These are phyloP conservation scores for Teleopsis dalmanni DNA, from an alignment of 1,140 invertebrate species.

Conservation along the genomic window DNA sequence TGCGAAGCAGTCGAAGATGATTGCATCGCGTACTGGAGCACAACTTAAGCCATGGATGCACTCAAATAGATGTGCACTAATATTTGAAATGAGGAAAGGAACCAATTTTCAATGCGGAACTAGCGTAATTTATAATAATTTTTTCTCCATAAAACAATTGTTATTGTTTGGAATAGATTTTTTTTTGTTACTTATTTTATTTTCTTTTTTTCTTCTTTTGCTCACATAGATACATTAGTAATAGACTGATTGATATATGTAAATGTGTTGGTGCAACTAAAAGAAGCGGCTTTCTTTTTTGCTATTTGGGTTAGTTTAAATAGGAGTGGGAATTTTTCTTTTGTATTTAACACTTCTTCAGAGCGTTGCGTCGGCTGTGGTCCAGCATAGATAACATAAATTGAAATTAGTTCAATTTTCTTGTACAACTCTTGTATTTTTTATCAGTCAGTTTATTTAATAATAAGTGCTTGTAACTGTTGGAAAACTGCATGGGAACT, in stretches of 20 bases:
- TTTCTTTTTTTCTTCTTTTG: neutral
- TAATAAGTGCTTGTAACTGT: no score
- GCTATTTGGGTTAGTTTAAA: constrained; percentile 16
- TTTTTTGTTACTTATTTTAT: constrained; percentile 4
- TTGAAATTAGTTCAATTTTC: constrained; percentile 40
- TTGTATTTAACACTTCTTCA: neutral
- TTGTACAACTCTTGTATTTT: constrained; percentile 1
- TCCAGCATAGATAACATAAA: neutral
- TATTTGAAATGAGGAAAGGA: constrained; percentile 3
- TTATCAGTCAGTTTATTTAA: no score
- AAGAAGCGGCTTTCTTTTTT: neutral
- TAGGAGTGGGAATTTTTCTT: constrained; percentile 15
- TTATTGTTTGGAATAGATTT: neutral
- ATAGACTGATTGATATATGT: neutral
- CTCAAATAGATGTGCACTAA: neutral
- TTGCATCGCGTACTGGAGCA: neutral
- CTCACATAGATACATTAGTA: constrained; percentile 1
- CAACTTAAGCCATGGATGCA: constrained; percentile 2
- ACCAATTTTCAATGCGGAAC: constrained; percentile 10
- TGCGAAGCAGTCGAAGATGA: neutral
- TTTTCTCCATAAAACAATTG: constrained; percentile 2
- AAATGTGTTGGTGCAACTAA: neutral
- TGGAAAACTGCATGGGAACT: no score
- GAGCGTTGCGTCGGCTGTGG: neutral
- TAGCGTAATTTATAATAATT: neutral